These are phyloP conservation scores for Oreortyx pictus DNA, from an alignment of 2,797 vertebrate species.

Conservation along the genomic window DNA sequence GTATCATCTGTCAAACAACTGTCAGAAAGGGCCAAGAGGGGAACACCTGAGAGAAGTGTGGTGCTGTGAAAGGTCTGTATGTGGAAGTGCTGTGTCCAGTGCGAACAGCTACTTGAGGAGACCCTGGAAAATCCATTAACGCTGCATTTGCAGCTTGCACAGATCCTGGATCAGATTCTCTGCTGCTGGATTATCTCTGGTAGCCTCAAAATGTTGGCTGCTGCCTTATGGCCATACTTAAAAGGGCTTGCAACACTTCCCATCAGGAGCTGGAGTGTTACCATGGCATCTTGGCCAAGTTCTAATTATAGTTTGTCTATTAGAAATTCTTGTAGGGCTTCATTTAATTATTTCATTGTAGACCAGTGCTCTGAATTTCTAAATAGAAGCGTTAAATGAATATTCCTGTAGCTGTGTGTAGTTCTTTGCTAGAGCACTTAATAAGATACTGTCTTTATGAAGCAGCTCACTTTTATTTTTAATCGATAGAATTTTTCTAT, in stretches of 20 bases:
- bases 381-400: not conserved
- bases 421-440: not conserved
- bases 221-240: not conserved
- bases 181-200: not conserved
- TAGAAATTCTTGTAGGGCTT: not conserved
- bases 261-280: not conserved
- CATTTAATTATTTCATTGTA: not conserved
- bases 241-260: not conserved
- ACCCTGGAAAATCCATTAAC: not conserved
- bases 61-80: not conserved
- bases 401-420: not conserved
- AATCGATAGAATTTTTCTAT: not conserved
- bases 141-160: not conserved
- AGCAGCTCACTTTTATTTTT: not conserved
- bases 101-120: not conserved
- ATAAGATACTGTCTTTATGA: accelerated
- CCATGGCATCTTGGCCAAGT: not conserved
- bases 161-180: not conserved
- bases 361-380: not conserved
- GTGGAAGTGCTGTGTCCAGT: not conserved
- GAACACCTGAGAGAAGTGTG: slow-evolving; percentile 60
- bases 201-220: not conserved
- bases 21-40: slow-evolving; percentile 63
- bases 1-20: slow-evolving; percentile 63
- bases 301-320: not conserved